phyloP scores from a whole-genome alignment of 2,888 invertebrate genomes.

The Leucophenga montana region DNA sequence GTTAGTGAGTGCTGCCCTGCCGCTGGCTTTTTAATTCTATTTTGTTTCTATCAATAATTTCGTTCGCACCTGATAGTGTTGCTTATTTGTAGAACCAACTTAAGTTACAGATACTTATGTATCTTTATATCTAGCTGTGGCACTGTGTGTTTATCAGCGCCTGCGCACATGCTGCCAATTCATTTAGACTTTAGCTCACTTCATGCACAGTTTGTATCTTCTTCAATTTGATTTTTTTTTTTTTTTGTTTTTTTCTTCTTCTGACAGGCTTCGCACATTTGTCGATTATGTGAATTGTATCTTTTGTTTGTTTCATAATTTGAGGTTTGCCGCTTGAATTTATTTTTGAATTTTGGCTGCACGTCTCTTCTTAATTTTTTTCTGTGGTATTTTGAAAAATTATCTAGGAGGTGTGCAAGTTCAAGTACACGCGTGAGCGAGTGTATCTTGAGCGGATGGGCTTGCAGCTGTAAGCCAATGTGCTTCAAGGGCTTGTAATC shows the following conservation, averaged over 20 bases:
- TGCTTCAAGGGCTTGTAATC: too few relatives aligned
- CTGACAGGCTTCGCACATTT: not conserved
- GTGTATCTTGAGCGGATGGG: not conserved
- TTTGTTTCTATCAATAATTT: conserved; percentile 52
- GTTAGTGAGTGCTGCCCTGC: conserved; percentile 43
- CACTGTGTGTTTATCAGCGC: conserved; percentile 60
- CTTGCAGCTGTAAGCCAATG: not conserved
- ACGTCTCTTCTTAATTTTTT: not conserved
- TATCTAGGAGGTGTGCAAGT: not conserved
- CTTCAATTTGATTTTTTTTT: not conserved
- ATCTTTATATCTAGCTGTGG: conserved; percentile 9
- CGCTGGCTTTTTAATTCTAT: conserved; percentile 29
- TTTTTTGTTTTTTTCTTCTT: not conserved
- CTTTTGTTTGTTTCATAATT: conserved; percentile 16
- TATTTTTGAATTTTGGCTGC: not conserved
- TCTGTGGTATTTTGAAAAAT: not conserved
- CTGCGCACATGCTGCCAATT: conserved; percentile 56
- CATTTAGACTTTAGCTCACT: conserved; percentile 41
- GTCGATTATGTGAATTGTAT: not conserved
- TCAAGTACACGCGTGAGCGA: conserved; percentile 9
- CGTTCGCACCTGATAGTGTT: conserved; percentile 67
- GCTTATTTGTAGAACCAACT: conserved; percentile 42
- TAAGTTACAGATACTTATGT: not conserved
- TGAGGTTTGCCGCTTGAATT: conserved; percentile 10
- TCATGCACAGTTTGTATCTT: not conserved